Evolutionary conservation across 2,888 invertebrate genomes (phyloP).

Genomic region (Thereva nobilitata): DNA sequence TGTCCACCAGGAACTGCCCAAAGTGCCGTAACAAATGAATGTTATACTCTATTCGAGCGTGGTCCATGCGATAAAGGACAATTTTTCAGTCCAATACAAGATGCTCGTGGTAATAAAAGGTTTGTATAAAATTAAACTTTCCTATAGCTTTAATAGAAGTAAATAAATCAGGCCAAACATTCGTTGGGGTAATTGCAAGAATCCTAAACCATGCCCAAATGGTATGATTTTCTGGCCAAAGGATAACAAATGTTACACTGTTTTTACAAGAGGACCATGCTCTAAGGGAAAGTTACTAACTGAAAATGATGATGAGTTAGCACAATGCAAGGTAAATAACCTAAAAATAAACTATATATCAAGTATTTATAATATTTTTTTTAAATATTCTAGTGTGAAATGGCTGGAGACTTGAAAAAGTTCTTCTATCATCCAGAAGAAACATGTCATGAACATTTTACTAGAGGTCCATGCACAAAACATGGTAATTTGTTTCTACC

Average conservation of each 20-base stretch:
- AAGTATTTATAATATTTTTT: slow-evolving; percentile 13
- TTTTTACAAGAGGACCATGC: slow-evolving; percentile 75
- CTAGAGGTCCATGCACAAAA: slow-evolving; percentile 77
- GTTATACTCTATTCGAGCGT: slow-evolving; percentile 73
- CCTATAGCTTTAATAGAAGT: not conserved
- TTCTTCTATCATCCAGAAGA: slow-evolving; percentile 67
- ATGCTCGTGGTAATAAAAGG: slow-evolving; percentile 45
- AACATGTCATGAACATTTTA: slow-evolving; percentile 81
- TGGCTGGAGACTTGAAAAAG: slow-evolving; percentile 59
- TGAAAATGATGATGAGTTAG: slow-evolving; percentile 64
- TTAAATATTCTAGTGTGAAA: slow-evolving; percentile 59
- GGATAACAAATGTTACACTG: slow-evolving; percentile 74
- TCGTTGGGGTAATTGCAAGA: slow-evolving; percentile 75
- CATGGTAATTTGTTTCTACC: slow-evolving; percentile 78
- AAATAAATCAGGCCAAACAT: slow-evolving; percentile 60
- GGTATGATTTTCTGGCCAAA: slow-evolving; percentile 76
- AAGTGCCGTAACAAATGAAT: slow-evolving; percentile 68
- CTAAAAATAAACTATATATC: not conserved
- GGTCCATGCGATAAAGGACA: slow-evolving; percentile 75
- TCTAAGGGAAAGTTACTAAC: slow-evolving; percentile 72
- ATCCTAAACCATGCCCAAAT: slow-evolving; percentile 67
- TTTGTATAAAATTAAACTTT: not conserved
- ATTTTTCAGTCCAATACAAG: slow-evolving; percentile 73
- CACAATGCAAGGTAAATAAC: slow-evolving; percentile 66
- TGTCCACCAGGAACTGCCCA: slow-evolving; percentile 82